A percentile compares a stretch with the other conserved stretches of the same genome.
Conservation (phyloP, 2,797 vertebrate species). For the Phrynocephalus forsythii region DNA sequence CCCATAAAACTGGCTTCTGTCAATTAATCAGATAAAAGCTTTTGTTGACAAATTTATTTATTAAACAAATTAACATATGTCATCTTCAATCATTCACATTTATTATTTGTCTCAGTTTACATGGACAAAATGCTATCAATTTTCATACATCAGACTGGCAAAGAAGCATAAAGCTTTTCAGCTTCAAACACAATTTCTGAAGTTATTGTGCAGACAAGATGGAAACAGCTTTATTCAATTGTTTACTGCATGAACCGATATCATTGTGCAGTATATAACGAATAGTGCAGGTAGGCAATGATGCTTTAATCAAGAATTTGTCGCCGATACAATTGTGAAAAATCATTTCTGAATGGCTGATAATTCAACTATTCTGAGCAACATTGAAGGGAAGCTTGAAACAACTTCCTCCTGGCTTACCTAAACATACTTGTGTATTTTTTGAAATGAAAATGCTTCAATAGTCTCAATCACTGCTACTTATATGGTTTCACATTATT, state of each 20-base stretch:
- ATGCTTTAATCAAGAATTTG: neutral
- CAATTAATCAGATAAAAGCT: neutral
- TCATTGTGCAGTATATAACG: neutral
- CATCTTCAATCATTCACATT: conserved; percentile 14
- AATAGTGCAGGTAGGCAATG: neutral
- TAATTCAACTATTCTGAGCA: conserved; percentile 30
- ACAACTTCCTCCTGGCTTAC: conserved; percentile 22
- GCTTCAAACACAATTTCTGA: neutral
- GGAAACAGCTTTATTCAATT: neutral
- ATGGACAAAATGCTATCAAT: conserved; percentile 51
- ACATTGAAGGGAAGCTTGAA: neutral
- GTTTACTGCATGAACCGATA: neutral
- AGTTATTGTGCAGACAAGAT: accelerated
- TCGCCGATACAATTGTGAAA: neutral
- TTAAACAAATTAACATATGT: neutral
- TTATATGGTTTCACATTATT: neutral
- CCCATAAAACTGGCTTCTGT: neutral
- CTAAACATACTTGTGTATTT: neutral
- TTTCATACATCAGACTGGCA: conserved; percentile 27
- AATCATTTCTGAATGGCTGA: conserved; percentile 26
- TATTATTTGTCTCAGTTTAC: conserved; percentile 61
- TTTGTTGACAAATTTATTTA: neutral
- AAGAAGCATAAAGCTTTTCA: neutral
- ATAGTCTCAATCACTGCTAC: conserved; percentile 9
- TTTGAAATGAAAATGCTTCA: conserved; percentile 33